phyloP scores from a whole-genome alignment of 2,888 invertebrate genomes.

The Pharmacophagus antenor region DNA sequence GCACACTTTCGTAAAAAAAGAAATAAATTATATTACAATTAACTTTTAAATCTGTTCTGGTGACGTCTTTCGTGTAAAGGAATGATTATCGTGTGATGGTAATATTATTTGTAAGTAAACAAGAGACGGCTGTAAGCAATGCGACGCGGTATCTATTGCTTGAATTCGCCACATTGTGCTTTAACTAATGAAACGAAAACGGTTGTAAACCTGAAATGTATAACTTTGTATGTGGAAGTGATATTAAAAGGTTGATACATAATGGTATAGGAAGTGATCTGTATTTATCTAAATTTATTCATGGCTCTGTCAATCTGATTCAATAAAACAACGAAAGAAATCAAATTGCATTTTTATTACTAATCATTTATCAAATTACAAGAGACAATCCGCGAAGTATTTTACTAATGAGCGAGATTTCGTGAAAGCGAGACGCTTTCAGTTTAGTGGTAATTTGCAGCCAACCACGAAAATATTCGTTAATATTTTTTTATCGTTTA shows the following conservation, averaged over 20 bases:
- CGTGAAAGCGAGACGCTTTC: too few relatives aligned
- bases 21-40: neutral
- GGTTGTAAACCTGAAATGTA: conserved; percentile 8
- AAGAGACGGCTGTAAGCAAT: neutral
- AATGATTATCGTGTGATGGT: neutral
- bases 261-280: conserved; percentile 14
- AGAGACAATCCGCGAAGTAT: too few relatives aligned
- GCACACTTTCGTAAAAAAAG: neutral
- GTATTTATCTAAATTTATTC: neutral
- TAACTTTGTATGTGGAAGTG: neutral
- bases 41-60: neutral
- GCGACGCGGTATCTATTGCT: conserved; percentile 9
- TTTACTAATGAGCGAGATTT: too few relatives aligned
- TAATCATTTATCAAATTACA: too few relatives aligned
- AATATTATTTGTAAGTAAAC: neutral
- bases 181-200: conserved; percentile 12
- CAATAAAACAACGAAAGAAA: conserved; percentile 70
- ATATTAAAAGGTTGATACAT: conserved; percentile 1
- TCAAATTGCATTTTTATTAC: neutral
- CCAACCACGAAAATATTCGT: too few relatives aligned
- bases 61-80: neutral
- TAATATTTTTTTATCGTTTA: too few relatives aligned
- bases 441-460: too few relatives aligned
- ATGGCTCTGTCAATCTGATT: conserved; percentile 50
- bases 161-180: conserved; percentile 13